These are phyloP conservation scores for Acanthopagrus latus DNA, from an alignment of 2,797 vertebrate genomes.

Conservation along the genomic window DNA sequence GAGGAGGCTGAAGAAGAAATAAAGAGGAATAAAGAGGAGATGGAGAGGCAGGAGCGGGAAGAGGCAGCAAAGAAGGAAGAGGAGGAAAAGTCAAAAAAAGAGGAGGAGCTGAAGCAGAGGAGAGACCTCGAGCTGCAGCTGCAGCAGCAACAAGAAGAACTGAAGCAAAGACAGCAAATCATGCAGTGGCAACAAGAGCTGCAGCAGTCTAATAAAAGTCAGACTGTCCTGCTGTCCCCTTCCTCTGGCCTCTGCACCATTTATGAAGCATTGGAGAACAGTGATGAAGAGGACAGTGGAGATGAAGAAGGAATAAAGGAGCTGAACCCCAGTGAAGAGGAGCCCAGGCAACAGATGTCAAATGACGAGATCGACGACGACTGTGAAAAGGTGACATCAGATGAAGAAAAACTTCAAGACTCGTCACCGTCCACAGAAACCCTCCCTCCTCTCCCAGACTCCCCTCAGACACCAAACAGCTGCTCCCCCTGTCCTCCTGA, in stretches of 20 bases:
- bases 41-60: conserved; percentile 50
- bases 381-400: conserved; percentile 36
- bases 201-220: conserved; percentile 68
- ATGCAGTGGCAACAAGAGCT: conserved; percentile 86
- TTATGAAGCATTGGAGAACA: conserved; percentile 89
- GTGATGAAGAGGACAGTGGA: conserved; percentile 75
- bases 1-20: conserved; percentile 74
- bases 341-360: background rate
- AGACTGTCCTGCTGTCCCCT: conserved; percentile 72
- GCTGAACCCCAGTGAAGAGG: conserved; percentile 11
- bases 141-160: conserved; percentile 82
- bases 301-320: conserved; percentile 38
- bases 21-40: conserved; percentile 61
- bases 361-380: background rate
- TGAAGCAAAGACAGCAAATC: conserved; percentile 84
- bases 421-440: conserved; percentile 24
- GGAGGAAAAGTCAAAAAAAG: conserved; percentile 38
- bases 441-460: conserved; percentile 42
- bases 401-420: conserved; percentile 26
- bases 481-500: conserved; percentile 27
- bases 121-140: conserved; percentile 78
- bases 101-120: conserved; percentile 67
- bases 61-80: conserved; percentile 49
- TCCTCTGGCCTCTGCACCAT: conserved; percentile 89
- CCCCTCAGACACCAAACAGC: conserved; percentile 27